A percentile compares a stretch with the other conserved stretches of the same genome.
Conservation (phyloP, 2,888 invertebrate genomes). For the Tetropium fuscum region DNA sequence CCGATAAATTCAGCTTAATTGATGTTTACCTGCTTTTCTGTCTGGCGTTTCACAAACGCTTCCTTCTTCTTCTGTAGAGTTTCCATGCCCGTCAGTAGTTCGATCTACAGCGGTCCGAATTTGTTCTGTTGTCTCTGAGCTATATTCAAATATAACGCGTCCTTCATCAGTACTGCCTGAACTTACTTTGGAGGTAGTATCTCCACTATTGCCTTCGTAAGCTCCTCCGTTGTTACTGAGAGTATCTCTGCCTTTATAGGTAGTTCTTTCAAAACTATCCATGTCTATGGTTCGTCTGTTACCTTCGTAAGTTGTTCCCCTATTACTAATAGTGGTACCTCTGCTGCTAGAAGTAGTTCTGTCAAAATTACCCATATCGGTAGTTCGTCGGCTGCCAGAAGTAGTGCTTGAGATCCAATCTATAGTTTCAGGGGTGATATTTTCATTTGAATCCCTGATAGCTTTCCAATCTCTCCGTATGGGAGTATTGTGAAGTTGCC, state of each 20-base stretch:
- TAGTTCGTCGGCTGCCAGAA: too few species aligned
- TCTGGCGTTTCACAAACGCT: slow-evolving; percentile 13
- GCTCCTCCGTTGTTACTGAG: too few species aligned
- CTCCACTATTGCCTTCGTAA: too few species aligned
- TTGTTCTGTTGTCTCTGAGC: not conserved
- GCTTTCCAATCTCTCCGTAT: not conserved
- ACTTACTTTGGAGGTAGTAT: too few species aligned
- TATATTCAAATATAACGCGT: not conserved
- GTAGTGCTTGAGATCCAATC: too few species aligned
- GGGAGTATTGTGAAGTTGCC: not conserved
- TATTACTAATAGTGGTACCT: not conserved
- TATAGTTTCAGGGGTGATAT: too few species aligned
- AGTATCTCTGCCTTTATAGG: not conserved
- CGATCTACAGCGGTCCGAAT: not conserved
- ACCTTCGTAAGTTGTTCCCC: too few species aligned
- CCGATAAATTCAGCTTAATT: too few species aligned
- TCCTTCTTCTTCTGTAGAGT: not conserved
- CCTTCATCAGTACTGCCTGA: not conserved
- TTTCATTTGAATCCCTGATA: too few species aligned
- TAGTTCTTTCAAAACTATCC: not conserved
- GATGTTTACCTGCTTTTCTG: slow-evolving; percentile 11
- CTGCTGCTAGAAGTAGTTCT: not conserved
- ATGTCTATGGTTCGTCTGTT: not conserved
- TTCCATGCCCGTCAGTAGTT: not conserved
- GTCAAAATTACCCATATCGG: not conserved